Base-by-base conservation (phyloP, 2,797 vertebrate genomes). In the Gymnothorax javanicus region DNA sequence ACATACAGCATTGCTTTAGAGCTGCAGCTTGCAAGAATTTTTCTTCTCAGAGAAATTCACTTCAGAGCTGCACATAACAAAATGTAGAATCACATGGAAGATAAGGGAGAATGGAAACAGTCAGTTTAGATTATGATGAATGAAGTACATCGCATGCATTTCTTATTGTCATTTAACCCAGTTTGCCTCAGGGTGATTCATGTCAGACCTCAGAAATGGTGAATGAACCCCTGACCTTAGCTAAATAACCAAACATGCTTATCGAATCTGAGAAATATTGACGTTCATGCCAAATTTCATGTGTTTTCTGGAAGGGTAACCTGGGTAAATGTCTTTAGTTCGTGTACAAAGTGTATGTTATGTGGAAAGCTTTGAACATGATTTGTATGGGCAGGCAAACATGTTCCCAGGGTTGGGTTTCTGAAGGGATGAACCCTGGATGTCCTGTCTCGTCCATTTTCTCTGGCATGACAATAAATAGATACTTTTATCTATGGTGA, bases 71-170 rank as follows among this genome's bases (percentile, higher is more conserved):
- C 50, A 52, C 52, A 79, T 54, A 54, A 54, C 75, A 54, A 4
- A 75, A 79, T 79, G 43, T n/a, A 50, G 20, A 77, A 15, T 79
- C 50, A 50, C 75, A 56, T 23, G 43, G 43, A 54, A 54, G 50
- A 2, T 23, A 54, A 54, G 15, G 15, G 17, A 23, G 9, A 79
- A 79, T 23, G 50, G n/a, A 54, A 79, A 79, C 33, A 79, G 15
- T 52, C 75, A 79, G 75, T n/a, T 79, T 9, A 79, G 50, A 79
- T 79, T 54, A 79, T 52, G 75, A 79, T 79, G 20, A 54, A 79
- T 54, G 43, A 79, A 79, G 75, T 52, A 33, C 73, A 77, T 79
- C 8, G 50, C 50, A 54, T 23, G 43, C 75, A 23, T 79, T 79
- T 79, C 75, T 50, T 6, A 79, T 79, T 54, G 75, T 54, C 43